Conservation (phyloP, 2,797 vertebrate species). For the Novumbra hubbsi region DNA sequence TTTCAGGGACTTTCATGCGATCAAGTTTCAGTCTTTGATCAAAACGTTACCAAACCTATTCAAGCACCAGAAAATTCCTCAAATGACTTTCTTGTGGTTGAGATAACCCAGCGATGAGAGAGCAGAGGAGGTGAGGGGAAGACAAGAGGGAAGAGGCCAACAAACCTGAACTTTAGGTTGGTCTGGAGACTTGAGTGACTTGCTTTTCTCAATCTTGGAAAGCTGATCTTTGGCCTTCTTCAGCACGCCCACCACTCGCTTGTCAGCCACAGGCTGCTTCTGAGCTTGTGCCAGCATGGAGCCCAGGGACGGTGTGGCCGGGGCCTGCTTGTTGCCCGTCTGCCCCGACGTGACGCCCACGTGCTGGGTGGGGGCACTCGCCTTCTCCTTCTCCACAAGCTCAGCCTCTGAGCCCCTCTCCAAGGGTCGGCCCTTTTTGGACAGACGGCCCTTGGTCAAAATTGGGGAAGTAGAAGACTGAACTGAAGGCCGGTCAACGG, state of each 20-base stretch:
- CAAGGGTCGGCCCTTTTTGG: constrained; percentile 82
- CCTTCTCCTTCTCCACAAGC: constrained; percentile 74
- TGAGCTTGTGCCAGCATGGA: constrained; percentile 89
- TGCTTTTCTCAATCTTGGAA: constrained; percentile 95
- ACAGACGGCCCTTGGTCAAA: constrained; percentile 75
- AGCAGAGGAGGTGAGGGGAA: not conserved
- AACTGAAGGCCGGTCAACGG: constrained; percentile 71
- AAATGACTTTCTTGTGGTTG: constrained; percentile 22
- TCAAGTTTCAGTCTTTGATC: constrained; percentile 61
- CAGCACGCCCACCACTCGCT: constrained; percentile 89
- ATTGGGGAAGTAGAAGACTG: constrained; percentile 52
- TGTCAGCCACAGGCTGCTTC: constrained; percentile 93
- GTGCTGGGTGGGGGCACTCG: constrained; percentile 57
- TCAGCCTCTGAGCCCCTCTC: constrained; percentile 79
- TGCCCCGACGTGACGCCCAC: constrained; percentile 29
- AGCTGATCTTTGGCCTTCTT: constrained; percentile 97
- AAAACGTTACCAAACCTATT: constrained; percentile 48
- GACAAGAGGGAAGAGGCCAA: not conserved
- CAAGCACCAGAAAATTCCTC: constrained; percentile 43
- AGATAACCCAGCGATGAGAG: no score
- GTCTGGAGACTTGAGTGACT: constrained; percentile 87
- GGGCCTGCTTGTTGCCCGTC: constrained; percentile 78
- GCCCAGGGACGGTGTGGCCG: constrained; percentile 84
- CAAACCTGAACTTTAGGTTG: constrained; percentile 94
- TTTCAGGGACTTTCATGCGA: constrained; percentile 64